Percentiles rank a stretch among this genome's conserved stretches.
phyloP scores from a whole-genome alignment of 2,888 invertebrate species.

The Melieria crassipennis region DNA sequence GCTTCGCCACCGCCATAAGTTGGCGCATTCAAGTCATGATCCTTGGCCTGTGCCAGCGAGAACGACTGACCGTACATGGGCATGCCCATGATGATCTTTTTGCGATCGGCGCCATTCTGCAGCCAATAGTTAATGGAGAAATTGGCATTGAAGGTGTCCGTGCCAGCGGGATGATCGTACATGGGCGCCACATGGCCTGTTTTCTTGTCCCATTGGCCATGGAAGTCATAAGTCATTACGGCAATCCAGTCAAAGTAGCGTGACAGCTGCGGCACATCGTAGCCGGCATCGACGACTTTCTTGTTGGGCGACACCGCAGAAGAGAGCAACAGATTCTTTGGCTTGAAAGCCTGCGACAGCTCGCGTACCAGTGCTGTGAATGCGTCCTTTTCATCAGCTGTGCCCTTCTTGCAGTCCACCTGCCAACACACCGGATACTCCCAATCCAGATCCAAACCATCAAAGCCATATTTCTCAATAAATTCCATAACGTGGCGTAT shows the following conservation, averaged over 20 bases:
- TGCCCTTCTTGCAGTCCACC: conserved; percentile 85
- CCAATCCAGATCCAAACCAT: conserved; percentile 94
- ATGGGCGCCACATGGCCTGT: conserved; percentile 92
- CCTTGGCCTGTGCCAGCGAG: conserved; percentile 74
- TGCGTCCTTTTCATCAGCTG: conserved; percentile 80
- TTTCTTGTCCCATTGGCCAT: conserved; percentile 91
- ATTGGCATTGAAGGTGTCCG: conserved; percentile 84
- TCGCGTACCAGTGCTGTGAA: conserved; percentile 82
- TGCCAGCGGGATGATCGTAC: conserved; percentile 78
- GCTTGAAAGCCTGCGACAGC: conserved; percentile 75
- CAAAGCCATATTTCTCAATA: conserved; percentile 82
- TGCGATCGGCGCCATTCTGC: conserved; percentile 78
- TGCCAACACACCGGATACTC: conserved; percentile 95
- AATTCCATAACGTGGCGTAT: conserved; percentile 80
- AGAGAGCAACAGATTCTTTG: conserved; percentile 78
- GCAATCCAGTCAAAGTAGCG: conserved; percentile 88
- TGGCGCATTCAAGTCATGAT: conserved; percentile 77
- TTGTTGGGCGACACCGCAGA: conserved; percentile 88
- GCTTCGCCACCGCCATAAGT: conserved; percentile 90
- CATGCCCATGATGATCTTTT: conserved; percentile 85
- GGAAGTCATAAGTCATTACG: conserved; percentile 91
- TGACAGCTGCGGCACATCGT: conserved; percentile 81
- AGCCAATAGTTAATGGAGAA: conserved; percentile 91
- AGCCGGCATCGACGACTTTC: conserved; percentile 84
- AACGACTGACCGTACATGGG: conserved; percentile 93